These are phyloP conservation scores for Xenopus laevis DNA, from an alignment of 2,113 vertebrate genomes.

Conservation along the genomic window DNA sequence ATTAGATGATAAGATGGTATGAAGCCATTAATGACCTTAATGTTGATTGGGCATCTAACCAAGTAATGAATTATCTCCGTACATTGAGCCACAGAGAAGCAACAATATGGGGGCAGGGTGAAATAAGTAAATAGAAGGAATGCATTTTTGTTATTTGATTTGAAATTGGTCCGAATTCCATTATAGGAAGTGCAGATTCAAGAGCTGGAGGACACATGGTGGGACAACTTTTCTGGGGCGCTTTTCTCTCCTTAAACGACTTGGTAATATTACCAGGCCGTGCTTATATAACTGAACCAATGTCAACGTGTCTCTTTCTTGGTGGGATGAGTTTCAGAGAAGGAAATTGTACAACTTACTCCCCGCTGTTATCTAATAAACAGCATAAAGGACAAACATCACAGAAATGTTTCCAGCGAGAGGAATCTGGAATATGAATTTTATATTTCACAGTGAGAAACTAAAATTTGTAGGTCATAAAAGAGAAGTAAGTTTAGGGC, in stretches of 20 bases:
- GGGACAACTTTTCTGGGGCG: neutral
- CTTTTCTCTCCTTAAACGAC: neutral
- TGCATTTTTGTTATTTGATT: neutral
- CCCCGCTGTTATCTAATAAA: slow-evolving; percentile 8
- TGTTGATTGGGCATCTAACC: no score
- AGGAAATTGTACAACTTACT: neutral
- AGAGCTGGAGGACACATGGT: neutral
- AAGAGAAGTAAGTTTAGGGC: neutral
- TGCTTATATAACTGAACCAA: neutral
- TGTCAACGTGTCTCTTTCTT: neutral
- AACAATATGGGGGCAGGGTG: no score
- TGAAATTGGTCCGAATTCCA: neutral
- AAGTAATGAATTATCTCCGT: no score
- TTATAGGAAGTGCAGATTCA: neutral
- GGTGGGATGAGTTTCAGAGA: neutral
- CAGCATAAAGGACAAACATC: slow-evolving; percentile 6
- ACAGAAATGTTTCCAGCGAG: neutral
- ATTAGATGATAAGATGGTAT: no score
- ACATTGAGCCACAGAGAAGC: no score
- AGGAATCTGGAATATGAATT: neutral
- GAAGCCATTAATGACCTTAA: no score
- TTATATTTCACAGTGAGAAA: neutral
- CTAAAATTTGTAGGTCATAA: neutral
- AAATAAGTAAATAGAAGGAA: neutral
- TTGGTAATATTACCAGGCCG: neutral